These are phyloP conservation scores for Lindbergichthys nudifrons DNA, from an alignment of 2,797 vertebrate genomes.

Conservation along the genomic window DNA sequence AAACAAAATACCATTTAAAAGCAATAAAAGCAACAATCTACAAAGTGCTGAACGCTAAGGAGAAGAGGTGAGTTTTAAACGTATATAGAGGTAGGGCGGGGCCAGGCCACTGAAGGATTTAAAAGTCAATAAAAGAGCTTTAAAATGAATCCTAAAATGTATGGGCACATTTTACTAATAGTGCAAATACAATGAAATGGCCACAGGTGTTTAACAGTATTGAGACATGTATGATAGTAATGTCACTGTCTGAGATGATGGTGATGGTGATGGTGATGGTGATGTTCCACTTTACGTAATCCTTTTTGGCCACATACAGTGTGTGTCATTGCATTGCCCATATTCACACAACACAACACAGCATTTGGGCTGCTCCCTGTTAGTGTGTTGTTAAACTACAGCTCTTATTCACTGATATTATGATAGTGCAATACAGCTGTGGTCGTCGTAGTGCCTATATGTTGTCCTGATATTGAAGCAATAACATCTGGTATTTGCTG, in stretches of 20 bases:
- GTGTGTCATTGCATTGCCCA: background rate
- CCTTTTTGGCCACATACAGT: background rate
- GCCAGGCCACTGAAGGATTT: too few species aligned
- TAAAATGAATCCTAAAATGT: too few species aligned
- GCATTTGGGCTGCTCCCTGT: background rate
- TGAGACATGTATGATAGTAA: background rate
- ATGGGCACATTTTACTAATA: too few species aligned
- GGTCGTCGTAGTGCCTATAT: background rate
- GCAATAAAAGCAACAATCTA: too few species aligned
- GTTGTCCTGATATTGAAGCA: background rate
- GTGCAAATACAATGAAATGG: background rate
- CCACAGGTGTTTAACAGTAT: background rate
- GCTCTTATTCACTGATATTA: background rate
- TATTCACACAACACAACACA: background rate
- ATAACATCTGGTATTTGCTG: background rate
- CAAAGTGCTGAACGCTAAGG: too few species aligned
- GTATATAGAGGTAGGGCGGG: too few species aligned
- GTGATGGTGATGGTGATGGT: background rate
- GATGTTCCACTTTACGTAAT: background rate
- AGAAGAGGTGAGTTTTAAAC: too few species aligned
- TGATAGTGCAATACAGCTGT: background rate
- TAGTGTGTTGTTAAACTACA: background rate
- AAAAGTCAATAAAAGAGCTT: too few species aligned
- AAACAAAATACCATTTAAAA: too few species aligned
- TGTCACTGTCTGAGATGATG: constrained; percentile 2